Evolutionary conservation across 2,888 invertebrate species (phyloP).

Genomic region (Drosophila melanocephala): DNA sequence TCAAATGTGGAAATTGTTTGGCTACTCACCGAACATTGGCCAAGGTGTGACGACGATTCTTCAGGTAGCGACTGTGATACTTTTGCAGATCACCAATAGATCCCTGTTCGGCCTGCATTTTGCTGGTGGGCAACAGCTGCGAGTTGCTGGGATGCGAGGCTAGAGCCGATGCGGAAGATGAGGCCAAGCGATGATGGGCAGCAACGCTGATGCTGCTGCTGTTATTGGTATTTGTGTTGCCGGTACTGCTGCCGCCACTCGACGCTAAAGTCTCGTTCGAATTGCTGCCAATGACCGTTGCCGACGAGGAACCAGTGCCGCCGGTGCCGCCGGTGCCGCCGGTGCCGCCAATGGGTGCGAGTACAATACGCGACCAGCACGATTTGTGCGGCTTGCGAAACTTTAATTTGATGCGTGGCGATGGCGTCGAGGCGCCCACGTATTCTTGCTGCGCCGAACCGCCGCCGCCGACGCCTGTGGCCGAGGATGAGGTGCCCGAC

Average conservation of each 20-base stretch:
- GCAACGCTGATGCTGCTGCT: conserved; percentile 80
- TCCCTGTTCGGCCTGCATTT: conserved; percentile 97
- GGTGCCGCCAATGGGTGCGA: conserved; percentile 77
- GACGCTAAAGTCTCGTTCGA: conserved; percentile 84
- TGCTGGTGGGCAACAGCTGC: conserved; percentile 86
- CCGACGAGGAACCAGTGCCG: conserved; percentile 57
- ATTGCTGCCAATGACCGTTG: conserved; percentile 78
- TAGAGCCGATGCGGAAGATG: conserved; percentile 80
- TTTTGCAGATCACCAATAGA: conserved; percentile 95
- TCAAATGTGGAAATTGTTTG: neutral
- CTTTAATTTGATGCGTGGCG: conserved; percentile 85
- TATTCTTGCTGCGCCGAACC: conserved; percentile 35
- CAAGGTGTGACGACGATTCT: conserved; percentile 94
- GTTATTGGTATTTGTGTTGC: conserved; percentile 75
- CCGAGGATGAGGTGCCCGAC: conserved; percentile 71
- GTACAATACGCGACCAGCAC: conserved; percentile 84
- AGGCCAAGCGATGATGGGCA: conserved; percentile 73
- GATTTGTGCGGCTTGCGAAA: conserved; percentile 84
- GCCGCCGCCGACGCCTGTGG: conserved; percentile 39
- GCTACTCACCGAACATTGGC: conserved; percentile 96
- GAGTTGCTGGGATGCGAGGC: conserved; percentile 83
- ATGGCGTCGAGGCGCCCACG: conserved; percentile 82
- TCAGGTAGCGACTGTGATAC: conserved; percentile 94
- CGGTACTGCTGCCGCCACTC: conserved; percentile 76
- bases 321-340: conserved; percentile 54